phyloP scores from a whole-genome alignment of 2,113 vertebrate species.

The Pyrgilauda ruficollis region DNA sequence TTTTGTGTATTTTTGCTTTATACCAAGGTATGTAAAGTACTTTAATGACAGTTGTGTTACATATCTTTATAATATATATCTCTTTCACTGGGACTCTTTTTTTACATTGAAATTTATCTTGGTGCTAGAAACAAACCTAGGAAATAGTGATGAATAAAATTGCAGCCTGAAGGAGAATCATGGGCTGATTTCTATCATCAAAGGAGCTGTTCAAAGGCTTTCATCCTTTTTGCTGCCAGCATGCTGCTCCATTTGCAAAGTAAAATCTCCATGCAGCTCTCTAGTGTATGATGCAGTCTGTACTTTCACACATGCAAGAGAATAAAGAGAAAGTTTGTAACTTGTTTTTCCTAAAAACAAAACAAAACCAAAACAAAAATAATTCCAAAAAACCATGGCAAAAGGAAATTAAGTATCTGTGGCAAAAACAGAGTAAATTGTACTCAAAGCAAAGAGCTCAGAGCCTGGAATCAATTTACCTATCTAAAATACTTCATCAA shows the following conservation, averaged over 20 bases:
- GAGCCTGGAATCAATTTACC: background rate
- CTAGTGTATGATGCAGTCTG: background rate
- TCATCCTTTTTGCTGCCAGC: constrained; percentile 46
- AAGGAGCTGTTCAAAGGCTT: constrained; percentile 62
- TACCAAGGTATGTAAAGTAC: background rate
- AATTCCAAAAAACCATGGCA: fast-evolving
- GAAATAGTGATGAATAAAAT: background rate
- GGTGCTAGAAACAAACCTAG: background rate
- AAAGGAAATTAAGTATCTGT: background rate
- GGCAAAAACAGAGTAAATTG: background rate
- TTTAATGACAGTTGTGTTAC: background rate
- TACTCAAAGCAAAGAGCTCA: background rate
- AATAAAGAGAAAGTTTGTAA: background rate
- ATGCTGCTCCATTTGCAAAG: constrained; percentile 35
- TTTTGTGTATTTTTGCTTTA: background rate
- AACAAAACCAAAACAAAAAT: background rate
- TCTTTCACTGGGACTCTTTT: background rate
- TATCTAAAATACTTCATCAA: background rate
- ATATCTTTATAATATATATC: background rate
- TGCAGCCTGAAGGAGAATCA: constrained; percentile 12
- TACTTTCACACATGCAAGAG: background rate
- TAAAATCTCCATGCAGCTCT: constrained; percentile 22
- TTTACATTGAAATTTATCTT: background rate
- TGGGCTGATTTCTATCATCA: constrained; percentile 29
- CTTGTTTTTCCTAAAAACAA: background rate